These are phyloP conservation scores for Tipula lateralis DNA, from an alignment of 2,888 invertebrate species.

Conservation along the genomic window DNA sequence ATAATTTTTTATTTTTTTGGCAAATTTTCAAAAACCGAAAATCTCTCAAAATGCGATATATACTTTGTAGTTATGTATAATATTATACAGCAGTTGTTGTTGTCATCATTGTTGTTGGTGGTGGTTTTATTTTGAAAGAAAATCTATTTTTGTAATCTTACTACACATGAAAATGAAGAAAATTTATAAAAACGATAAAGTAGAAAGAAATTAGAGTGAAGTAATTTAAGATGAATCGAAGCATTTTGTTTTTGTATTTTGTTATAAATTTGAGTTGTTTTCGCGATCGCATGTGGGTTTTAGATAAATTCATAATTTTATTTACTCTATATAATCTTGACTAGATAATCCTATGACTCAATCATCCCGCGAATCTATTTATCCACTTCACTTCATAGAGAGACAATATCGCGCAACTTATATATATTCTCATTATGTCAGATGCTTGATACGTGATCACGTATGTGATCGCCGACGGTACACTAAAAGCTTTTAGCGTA, in stretches of 20 bases:
- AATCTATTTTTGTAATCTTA: conserved; percentile 14
- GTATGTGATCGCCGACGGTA: neutral
- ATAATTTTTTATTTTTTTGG: neutral
- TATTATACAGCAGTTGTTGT: neutral
- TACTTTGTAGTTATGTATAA: neutral
- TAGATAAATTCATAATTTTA: conserved; percentile 11
- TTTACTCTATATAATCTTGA: neutral
- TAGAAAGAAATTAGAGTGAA: conserved; percentile 24
- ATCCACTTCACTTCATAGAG: neutral
- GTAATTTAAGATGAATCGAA: conserved; percentile 24
- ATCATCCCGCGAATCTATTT: neutral
- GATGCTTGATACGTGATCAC: too few species aligned
- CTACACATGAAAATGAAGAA: neutral
- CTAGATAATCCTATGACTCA: conserved; percentile 5
- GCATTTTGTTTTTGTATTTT: neutral
- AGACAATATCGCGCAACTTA: too few species aligned
- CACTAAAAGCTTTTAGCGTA: neutral
- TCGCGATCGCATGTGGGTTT: conserved; percentile 11
- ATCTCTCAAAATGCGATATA: conserved; percentile 1
- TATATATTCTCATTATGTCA: too few species aligned
- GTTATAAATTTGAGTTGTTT: conserved; percentile 11
- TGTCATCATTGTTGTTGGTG: neutral
- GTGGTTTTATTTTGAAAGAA: conserved; percentile 24
- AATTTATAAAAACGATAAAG: conserved; percentile 1
- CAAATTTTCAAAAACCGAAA: neutral